Conservation (phyloP, 2,797 vertebrate genomes). For the Lophius americanus region DNA sequence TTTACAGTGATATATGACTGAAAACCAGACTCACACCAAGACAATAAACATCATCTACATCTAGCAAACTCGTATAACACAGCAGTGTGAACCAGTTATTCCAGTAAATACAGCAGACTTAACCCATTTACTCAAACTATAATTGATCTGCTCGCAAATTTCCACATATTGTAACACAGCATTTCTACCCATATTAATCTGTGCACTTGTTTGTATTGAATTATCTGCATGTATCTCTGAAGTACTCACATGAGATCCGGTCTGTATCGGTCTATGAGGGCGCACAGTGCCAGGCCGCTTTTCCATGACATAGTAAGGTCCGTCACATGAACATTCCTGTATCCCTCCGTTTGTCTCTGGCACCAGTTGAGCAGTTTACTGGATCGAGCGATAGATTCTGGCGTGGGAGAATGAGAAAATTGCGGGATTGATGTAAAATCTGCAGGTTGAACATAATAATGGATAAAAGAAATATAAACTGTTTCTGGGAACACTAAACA, state of each 20-base stretch:
- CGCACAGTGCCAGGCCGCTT: conserved; percentile 94
- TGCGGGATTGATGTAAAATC: conserved; percentile 14
- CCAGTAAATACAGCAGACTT: conserved; percentile 11
- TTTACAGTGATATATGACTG: conserved; percentile 49
- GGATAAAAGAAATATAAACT: conserved; percentile 25
- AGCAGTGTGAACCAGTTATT: conserved; percentile 19
- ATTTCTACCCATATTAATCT: background rate
- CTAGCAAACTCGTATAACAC: conserved; percentile 44
- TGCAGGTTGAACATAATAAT: conserved; percentile 14
- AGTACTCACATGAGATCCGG: conserved; percentile 96
- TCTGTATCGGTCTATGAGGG: conserved; percentile 94
- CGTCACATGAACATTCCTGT: conserved; percentile 88
- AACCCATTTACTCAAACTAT: conserved; percentile 26
- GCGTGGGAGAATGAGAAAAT: conserved; percentile 8
- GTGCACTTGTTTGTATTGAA: background rate
- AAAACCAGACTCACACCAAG: conserved; percentile 40
- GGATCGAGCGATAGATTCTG: conserved; percentile 95
- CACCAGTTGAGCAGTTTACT: conserved; percentile 97
- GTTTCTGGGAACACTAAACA: conserved; percentile 25
- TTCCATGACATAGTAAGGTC: conserved; percentile 99
- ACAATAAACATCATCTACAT: conserved; percentile 49
- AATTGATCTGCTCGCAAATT: background rate
- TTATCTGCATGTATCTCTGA: background rate
- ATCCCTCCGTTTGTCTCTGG: conserved; percentile 96
- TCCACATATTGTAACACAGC: background rate